A percentile compares a stretch with the other conserved stretches of the same genome.
phyloP scores from a whole-genome alignment of 2,797 vertebrate genomes.

The Manis crassicaudata region DNA sequence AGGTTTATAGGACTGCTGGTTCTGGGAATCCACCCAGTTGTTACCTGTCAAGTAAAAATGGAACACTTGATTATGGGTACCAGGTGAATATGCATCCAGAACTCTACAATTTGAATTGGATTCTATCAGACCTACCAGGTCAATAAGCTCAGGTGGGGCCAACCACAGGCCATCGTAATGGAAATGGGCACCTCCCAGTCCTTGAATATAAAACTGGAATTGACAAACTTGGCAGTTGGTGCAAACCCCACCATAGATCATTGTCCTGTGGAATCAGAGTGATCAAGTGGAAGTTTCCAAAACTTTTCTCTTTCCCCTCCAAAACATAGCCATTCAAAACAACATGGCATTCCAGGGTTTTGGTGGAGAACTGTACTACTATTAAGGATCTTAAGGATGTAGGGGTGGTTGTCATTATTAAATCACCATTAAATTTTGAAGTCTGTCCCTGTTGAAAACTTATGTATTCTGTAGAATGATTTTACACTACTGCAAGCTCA shows the following conservation, averaged over 20 bases:
- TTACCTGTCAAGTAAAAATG: background rate
- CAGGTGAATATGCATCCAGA: background rate
- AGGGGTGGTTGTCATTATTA: background rate
- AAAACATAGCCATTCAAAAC: background rate
- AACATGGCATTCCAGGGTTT: background rate
- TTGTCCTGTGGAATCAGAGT: background rate
- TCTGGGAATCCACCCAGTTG: no score
- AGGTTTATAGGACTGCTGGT: background rate
- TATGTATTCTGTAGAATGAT: background rate
- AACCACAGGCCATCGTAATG: background rate
- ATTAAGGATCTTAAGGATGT: background rate
- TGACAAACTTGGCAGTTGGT: background rate
- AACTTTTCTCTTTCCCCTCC: background rate
- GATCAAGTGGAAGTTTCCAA: background rate
- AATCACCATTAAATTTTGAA: background rate
- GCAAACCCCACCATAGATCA: background rate
- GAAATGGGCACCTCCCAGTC: background rate
- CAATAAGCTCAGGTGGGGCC: background rate
- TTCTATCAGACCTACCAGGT: background rate
- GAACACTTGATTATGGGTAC: background rate
- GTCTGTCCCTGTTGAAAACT: background rate
- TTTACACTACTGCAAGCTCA: background rate
- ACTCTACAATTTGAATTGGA: background rate
- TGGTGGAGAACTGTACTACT: background rate
- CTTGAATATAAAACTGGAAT: background rate